Evolutionary conservation across 2,888 invertebrate genomes (phyloP).

Genomic region (Scaptomyza cyrtandrae): DNA sequence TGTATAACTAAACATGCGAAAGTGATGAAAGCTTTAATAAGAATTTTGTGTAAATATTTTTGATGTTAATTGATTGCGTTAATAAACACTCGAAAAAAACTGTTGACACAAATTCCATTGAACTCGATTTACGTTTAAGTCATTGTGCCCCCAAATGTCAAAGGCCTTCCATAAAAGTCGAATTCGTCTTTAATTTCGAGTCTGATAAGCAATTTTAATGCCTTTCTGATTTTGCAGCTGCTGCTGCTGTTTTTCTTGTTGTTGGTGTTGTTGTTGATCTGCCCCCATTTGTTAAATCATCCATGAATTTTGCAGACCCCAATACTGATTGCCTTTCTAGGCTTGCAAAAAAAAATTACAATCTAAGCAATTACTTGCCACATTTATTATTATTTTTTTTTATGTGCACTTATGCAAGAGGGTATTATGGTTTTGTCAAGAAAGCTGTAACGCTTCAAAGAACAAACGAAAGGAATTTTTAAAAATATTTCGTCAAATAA

Average conservation of each 20-base stretch:
- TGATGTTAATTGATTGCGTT: slow-evolving; percentile 53
- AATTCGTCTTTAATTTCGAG: slow-evolving; percentile 16
- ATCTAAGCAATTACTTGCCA: slow-evolving; percentile 34
- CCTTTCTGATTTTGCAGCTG: not conserved
- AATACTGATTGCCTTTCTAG: slow-evolving; percentile 5
- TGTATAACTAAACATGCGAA: too few relatives aligned
- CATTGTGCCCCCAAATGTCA: slow-evolving; percentile 50
- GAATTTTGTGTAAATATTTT: not conserved
- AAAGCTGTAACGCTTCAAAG: not conserved
- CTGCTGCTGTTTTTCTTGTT: not conserved
- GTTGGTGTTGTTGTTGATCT: not conserved
- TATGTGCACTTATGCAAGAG: not conserved
- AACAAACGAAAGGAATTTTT: not conserved
- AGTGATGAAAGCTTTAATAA: too few relatives aligned
- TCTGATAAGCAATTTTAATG: slow-evolving; percentile 10
- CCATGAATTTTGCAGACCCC: slow-evolving; percentile 55
- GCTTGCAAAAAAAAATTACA: slow-evolving; percentile 33
- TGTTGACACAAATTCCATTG: slow-evolving; percentile 76
- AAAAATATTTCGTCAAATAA: too few relatives aligned
- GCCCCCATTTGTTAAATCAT: slow-evolving; percentile 58
- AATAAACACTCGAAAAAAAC: slow-evolving; percentile 13
- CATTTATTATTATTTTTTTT: too few relatives aligned
- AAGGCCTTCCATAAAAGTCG: slow-evolving; percentile 45
- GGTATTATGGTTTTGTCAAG: not conserved
- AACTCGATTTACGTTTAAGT: slow-evolving; percentile 54